Evolutionary conservation across 2,113 vertebrate genomes (phyloP).

Genomic region (Lethenteron camtschaticum): DNA sequence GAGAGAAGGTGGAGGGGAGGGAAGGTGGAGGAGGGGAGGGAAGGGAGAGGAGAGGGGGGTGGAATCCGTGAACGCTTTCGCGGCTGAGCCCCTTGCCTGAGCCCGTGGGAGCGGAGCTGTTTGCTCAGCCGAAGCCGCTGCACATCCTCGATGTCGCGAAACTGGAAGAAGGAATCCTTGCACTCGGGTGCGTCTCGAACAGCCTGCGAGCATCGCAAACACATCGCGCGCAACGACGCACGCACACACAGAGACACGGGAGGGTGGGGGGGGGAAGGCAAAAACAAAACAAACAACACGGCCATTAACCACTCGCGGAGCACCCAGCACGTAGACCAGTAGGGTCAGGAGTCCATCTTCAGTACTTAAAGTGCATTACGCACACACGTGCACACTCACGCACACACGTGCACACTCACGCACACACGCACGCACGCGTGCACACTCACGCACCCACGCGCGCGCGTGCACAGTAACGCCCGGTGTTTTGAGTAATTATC

Average conservation of each 20-base stretch:
- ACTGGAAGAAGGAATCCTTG: conserved; percentile 42
- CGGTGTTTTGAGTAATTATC: too few relatives aligned
- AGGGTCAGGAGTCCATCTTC: too few relatives aligned
- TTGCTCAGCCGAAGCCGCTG: conserved; percentile 27
- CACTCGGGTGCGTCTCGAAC: conserved; percentile 42
- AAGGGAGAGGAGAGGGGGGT: too few relatives aligned
- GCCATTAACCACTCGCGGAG: too few relatives aligned
- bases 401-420: not conserved
- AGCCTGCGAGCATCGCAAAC: conserved; percentile 20
- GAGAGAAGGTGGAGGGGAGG: too few relatives aligned
- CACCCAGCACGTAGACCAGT: too few relatives aligned
- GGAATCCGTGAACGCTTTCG: too few relatives aligned
- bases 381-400: not conserved
- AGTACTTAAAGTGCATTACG: not conserved
- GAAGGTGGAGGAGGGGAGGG: too few relatives aligned
- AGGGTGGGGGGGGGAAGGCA: not conserved
- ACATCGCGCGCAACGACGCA: not conserved
- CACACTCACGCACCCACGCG: not conserved
- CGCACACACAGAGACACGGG: not conserved
- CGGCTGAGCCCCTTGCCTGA: conserved; percentile 20
- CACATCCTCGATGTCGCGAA: conserved; percentile 36
- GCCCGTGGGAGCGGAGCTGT: conserved; percentile 30
- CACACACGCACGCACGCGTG: not conserved
- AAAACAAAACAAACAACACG: too few relatives aligned
- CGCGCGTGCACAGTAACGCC: too few relatives aligned